Evolutionary conservation across 2,888 invertebrate genomes (phyloP).

Genomic region (Ormyrus thymus): DNA sequence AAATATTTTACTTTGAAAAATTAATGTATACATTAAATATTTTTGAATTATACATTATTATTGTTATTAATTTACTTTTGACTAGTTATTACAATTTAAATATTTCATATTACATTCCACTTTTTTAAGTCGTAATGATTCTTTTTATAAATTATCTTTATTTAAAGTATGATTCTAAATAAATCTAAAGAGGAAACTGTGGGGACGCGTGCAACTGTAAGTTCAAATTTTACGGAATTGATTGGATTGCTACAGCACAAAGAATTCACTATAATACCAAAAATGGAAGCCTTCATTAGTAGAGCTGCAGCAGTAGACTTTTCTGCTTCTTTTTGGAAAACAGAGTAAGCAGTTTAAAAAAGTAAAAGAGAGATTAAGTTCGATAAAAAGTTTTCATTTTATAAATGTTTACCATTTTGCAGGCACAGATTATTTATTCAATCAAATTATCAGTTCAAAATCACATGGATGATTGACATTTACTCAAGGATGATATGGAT

Average conservation of each 20-base stretch:
- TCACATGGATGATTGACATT: constrained; percentile 60
- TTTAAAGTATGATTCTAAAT: constrained; percentile 18
- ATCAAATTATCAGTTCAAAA: constrained; percentile 32
- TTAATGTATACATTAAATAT: too few species aligned
- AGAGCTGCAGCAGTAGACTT: constrained; percentile 43
- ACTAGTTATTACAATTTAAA: too few species aligned
- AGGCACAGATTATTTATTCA: constrained; percentile 37
- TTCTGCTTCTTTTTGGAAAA: constrained; percentile 45
- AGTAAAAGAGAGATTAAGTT: constrained; percentile 54
- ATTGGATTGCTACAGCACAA: constrained; percentile 50
- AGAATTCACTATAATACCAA: constrained; percentile 53
- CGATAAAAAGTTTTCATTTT: neutral
- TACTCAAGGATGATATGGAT: constrained; percentile 54
- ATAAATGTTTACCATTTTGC: too few species aligned
- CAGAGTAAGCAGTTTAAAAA: too few species aligned
- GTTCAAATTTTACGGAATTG: constrained; percentile 54
- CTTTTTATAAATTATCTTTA: too few species aligned
- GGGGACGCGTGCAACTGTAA: neutral
- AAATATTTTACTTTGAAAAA: constrained; percentile 6
- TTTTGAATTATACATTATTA: too few species aligned
- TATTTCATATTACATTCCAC: too few species aligned
- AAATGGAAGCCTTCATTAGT: constrained; percentile 29
- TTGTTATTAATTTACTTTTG: too few species aligned
- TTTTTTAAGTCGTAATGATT: too few species aligned
- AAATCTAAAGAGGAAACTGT: constrained; percentile 1